A percentile compares a stretch with the other conserved stretches of the same genome.
Evolutionary conservation across 2,113 vertebrate species (phyloP).

Genomic region (Synodontis membranacea): DNA sequence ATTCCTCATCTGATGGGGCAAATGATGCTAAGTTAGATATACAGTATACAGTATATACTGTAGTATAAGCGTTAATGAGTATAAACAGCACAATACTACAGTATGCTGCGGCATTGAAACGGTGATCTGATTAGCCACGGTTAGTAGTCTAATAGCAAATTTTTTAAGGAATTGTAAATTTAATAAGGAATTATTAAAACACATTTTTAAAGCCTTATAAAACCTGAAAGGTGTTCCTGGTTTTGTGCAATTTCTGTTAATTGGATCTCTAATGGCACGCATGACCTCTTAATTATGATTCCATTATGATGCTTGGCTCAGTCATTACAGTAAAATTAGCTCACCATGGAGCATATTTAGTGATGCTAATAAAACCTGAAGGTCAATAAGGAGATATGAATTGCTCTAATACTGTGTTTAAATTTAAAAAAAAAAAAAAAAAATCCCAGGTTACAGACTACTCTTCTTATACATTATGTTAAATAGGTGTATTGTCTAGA

Average conservation of each 20-base stretch:
- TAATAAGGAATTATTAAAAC: background rate
- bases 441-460: background rate
- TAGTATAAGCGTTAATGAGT: background rate
- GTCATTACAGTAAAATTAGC: slow-evolving; percentile 17
- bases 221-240: background rate
- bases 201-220: background rate
- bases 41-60: too few relatives aligned
- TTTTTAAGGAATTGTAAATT: background rate
- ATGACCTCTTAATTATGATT: slow-evolving; percentile 4
- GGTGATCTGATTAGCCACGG: background rate
- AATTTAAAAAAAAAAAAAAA: background rate
- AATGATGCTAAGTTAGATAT: background rate
- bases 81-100: background rate
- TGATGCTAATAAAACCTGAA: slow-evolving; percentile 1
- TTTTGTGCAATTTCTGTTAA: background rate
- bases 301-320: background rate
- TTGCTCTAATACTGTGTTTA: background rate
- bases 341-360: background rate
- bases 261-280: background rate
- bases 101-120: background rate
- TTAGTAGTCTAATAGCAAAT: background rate
- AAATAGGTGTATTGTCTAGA: background rate
- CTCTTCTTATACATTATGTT: background rate
- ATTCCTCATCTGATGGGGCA: background rate
- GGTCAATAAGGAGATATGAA: slow-evolving; percentile 4